Conservation (phyloP, 2,888 invertebrate genomes). For the Acanthoscelides obtectus region DNA sequence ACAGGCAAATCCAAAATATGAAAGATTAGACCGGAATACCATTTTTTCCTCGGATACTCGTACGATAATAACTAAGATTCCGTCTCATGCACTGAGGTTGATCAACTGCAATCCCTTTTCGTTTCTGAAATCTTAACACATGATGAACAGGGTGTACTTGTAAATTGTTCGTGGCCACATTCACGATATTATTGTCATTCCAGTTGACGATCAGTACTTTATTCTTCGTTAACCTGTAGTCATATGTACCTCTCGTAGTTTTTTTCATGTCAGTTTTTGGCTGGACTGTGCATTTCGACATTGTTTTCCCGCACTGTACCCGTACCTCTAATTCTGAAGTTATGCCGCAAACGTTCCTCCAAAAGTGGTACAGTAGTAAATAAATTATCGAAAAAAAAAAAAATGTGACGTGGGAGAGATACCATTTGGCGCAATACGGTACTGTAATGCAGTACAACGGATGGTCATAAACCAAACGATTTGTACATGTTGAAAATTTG, state of each 20-base stretch:
- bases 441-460: no score
- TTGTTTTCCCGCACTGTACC: no score
- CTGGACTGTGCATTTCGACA: no score
- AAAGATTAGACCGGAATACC: background rate
- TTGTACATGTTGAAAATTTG: background rate
- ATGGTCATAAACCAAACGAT: background rate
- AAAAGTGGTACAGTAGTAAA: constrained; percentile 3
- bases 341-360: background rate
- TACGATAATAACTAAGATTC: constrained; percentile 4
- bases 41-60: constrained; percentile 1
- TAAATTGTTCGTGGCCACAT: no score
- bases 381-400: background rate
- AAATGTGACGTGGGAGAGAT: no score
- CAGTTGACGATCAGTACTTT: background rate
- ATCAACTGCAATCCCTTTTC: constrained; percentile 4
- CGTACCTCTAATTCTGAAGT: no score
- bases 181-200: no score
- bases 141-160: no score
- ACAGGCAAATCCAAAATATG: constrained; percentile 5
- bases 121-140: constrained; percentile 2
- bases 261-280: no score
- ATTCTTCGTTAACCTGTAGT: background rate
- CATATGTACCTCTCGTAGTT: no score
- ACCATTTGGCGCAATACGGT: no score
- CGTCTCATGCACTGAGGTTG: no score